phyloP scores from a whole-genome alignment of 2,797 vertebrate species.

The Perdix hodgsoniae region DNA sequence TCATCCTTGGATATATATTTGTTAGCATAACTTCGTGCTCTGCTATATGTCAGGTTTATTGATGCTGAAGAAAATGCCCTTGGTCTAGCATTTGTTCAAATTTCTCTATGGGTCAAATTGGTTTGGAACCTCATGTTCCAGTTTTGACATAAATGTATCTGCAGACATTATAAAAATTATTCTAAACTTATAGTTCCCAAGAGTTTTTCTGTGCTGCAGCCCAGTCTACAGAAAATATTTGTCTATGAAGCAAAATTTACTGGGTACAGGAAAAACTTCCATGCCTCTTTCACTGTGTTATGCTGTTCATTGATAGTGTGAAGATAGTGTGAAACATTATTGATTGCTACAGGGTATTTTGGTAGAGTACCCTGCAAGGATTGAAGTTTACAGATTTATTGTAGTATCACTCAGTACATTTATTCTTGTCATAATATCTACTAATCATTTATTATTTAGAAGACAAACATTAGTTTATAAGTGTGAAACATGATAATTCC shows the following conservation, averaged over 20 bases:
- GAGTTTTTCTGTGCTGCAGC: constrained; percentile 10
- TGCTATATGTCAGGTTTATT: neutral
- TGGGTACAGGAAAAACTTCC: neutral
- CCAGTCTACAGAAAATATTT: constrained; percentile 9
- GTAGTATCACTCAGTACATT: constrained; percentile 5
- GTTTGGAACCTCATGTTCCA: constrained; percentile 13
- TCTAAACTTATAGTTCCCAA: constrained; percentile 14
- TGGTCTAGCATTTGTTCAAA: constrained; percentile 4
- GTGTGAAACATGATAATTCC: constrained; percentile 23
- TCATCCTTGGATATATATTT: constrained; percentile 20
- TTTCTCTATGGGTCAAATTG: constrained; percentile 15
- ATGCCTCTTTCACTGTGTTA: constrained; percentile 26
- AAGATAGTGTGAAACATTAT: constrained; percentile 23
- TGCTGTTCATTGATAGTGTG: neutral
- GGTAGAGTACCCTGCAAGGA: neutral
- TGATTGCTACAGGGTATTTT: constrained; percentile 34
- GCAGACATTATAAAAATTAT: neutral
- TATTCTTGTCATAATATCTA: constrained; percentile 38
- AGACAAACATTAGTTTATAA: constrained; percentile 43
- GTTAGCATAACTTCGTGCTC: neutral
- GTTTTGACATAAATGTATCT: constrained; percentile 36
- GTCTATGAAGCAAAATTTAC: constrained; percentile 12
- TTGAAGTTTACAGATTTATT: constrained; percentile 31
- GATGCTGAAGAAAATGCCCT: constrained; percentile 13
- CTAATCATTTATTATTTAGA: constrained; percentile 43